Evolutionary conservation across 1,140 invertebrate genomes (phyloP).

Genomic region (Hyles vespertilio): DNA sequence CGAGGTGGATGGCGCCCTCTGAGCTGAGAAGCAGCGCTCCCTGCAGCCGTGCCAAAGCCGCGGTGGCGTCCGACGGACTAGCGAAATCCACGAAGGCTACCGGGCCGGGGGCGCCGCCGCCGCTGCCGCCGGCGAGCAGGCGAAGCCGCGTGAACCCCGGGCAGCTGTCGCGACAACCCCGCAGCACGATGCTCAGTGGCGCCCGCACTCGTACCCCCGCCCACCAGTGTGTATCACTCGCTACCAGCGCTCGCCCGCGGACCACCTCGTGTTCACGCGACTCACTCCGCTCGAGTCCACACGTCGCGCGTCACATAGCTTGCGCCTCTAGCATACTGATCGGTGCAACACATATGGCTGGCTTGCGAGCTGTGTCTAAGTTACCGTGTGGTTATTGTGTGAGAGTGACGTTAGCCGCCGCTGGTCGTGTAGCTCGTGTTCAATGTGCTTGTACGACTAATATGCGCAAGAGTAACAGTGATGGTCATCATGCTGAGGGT

Average conservation of each 20-base stretch:
- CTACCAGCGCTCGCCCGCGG: conserved; percentile 25
- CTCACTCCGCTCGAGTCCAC: too few relatives aligned
- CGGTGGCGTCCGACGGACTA: conserved; percentile 91
- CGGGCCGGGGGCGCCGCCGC: conserved; percentile 50
- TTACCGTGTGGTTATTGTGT: conserved; percentile 2
- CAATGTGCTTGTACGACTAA: conserved; percentile 49
- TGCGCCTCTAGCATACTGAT: not conserved
- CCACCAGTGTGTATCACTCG: conserved; percentile 26
- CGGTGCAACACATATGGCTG: not conserved
- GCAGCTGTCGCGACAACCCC: conserved; percentile 97
- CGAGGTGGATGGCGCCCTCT: conserved; percentile 97
- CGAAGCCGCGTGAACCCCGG: conserved; percentile 97
- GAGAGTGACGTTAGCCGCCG: not conserved
- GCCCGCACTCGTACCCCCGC: conserved; percentile 51
- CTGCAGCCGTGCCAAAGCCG: conserved; percentile 94
- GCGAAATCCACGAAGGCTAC: conserved; percentile 98
- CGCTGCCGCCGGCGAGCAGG: conserved; percentile 89
- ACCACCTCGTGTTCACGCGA: not conserved
- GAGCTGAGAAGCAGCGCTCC: conserved; percentile 96
- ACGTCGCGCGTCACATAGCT: too few relatives aligned
- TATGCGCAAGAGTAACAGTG: conserved; percentile 41
- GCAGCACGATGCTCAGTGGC: conserved; percentile 64
- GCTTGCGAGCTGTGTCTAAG: not conserved
- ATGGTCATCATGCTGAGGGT: conserved; percentile 60
- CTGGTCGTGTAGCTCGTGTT: too few relatives aligned